These are phyloP conservation scores for Habrosyne pyritoides DNA, from an alignment of 2,888 invertebrate species.

Conservation along the genomic window DNA sequence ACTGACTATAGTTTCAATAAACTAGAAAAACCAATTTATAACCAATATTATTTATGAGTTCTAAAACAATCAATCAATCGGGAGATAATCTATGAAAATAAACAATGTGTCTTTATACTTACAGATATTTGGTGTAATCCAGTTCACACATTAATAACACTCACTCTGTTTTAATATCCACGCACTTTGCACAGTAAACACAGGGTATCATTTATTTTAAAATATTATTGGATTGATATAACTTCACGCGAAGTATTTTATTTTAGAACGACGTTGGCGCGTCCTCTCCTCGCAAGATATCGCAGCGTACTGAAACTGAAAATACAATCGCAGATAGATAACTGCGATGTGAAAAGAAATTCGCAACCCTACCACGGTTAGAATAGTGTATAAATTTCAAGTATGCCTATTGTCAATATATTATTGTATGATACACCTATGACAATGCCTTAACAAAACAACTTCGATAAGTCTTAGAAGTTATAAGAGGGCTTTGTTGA, in stretches of 20 bases:
- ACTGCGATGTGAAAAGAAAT: not conserved
- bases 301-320: not conserved
- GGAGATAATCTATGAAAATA: not conserved
- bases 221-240: not conserved
- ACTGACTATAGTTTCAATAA: not conserved
- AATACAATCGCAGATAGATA: not conserved
- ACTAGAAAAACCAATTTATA: not conserved
- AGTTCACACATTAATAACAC: not conserved
- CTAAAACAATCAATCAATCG: constrained; percentile 2
- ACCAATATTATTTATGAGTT: constrained; percentile 4
- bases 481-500: too few relatives aligned
- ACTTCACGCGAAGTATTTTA: not conserved
- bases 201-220: not conserved
- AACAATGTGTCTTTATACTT: not conserved
- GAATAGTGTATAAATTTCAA: not conserved
- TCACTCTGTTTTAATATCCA: not conserved
- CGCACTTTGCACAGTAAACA: constrained; percentile 1
- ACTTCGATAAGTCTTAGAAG: too few relatives aligned
- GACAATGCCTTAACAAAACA: too few relatives aligned
- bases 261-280: not conserved
- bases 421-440: not conserved
- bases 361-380: not conserved
- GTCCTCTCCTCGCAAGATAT: not conserved
- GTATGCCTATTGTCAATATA: not conserved
- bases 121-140: not conserved